These are phyloP conservation scores for Proctacanthus coquilletti DNA, from an alignment of 1,140 invertebrate species.

Conservation along the genomic window DNA sequence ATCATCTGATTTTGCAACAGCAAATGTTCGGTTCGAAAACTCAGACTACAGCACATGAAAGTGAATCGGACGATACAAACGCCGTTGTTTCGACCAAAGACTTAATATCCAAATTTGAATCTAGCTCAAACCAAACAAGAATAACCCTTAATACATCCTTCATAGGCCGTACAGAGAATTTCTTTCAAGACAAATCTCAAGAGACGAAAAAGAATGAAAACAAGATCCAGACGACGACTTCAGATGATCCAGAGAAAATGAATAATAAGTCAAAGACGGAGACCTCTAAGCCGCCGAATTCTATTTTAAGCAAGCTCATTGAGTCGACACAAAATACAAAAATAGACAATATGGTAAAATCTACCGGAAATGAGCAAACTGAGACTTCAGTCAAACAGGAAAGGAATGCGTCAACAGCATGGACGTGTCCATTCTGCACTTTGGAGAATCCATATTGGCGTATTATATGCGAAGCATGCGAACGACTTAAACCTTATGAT, in stretches of 20 bases:
- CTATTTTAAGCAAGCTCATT: too few species aligned
- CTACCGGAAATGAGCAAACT: not conserved
- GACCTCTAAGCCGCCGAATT: too few species aligned
- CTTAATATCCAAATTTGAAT: conserved; percentile 47
- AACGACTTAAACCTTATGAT: conserved; percentile 25
- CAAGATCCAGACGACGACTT: too few species aligned
- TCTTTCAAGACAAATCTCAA: conserved; percentile 3
- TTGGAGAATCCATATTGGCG: conserved; percentile 38
- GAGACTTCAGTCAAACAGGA: not conserved
- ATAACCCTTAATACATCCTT: conserved; percentile 36
- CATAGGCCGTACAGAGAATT: conserved; percentile 18
- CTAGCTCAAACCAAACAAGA: conserved; percentile 40
- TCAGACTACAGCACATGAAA: conserved; percentile 13
- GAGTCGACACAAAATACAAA: not conserved
- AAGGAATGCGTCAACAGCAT: conserved; percentile 10
- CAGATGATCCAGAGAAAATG: not conserved
- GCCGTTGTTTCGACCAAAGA: conserved; percentile 34
- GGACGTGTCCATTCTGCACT: conserved; percentile 38
- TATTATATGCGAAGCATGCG: conserved; percentile 39
- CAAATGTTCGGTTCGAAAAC: conserved; percentile 25
- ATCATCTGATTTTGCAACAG: conserved; percentile 9
- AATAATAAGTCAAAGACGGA: not conserved
- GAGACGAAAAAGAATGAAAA: conserved; percentile 11
- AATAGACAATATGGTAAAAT: not conserved
- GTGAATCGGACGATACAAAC: conserved; percentile 20